Evolutionary conservation across 2,797 vertebrate genomes (phyloP).

Genomic region (Diglossa cyanea): DNA sequence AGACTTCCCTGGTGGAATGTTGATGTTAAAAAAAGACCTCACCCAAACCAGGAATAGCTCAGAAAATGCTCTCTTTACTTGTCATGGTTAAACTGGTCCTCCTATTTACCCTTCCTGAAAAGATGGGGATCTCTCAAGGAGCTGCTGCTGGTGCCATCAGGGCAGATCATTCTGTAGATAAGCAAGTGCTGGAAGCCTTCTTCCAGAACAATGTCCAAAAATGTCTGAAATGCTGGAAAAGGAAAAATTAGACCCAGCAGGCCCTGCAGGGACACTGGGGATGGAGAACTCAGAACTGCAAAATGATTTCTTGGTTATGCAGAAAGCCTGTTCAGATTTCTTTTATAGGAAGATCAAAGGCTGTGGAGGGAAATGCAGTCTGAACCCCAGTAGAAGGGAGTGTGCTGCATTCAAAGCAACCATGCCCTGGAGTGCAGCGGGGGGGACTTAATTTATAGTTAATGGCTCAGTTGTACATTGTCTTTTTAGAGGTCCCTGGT

Average conservation of each 20-base stretch:
- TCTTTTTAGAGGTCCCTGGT: background rate
- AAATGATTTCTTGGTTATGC: background rate
- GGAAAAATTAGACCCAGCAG: background rate
- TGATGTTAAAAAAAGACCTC: background rate
- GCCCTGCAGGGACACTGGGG: background rate
- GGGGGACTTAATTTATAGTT: background rate
- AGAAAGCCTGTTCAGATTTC: background rate
- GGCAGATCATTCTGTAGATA: background rate
- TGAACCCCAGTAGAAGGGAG: background rate
- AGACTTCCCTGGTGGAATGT: background rate
- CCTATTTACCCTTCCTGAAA: background rate
- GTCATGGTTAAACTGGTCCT: background rate
- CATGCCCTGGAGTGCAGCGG: fast-evolving
- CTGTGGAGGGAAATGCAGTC: background rate
- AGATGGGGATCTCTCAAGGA: background rate
- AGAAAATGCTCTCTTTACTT: background rate
- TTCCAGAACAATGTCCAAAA: background rate
- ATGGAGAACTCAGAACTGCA: background rate
- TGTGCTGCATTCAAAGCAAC: background rate
- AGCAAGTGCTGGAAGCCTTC: background rate
- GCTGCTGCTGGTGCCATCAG: background rate
- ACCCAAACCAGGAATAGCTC: background rate
- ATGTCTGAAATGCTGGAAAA: background rate
- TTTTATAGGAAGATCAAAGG: background rate
- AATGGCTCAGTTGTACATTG: background rate